These are phyloP conservation scores for Cromileptes altivelis DNA, from an alignment of 2,113 vertebrate species.

Conservation along the genomic window DNA sequence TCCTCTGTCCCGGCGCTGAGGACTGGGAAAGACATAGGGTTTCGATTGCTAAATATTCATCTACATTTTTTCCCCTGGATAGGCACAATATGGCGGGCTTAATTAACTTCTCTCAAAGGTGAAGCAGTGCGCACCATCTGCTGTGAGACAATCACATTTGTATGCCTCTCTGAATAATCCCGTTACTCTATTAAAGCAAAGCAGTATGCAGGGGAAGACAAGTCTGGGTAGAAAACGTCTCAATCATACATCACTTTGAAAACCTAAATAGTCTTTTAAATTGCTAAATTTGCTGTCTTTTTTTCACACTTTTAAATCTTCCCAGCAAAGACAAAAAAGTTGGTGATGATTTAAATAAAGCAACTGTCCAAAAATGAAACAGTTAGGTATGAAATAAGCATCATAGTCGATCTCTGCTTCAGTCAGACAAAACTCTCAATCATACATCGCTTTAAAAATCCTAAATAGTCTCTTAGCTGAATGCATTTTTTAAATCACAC, in stretches of 20 bases:
- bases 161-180: constrained; percentile 98
- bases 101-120: constrained; percentile 99
- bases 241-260: constrained; percentile 81
- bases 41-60: constrained; percentile 99
- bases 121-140: constrained; percentile 99
- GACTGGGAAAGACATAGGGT: constrained; percentile 91
- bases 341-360: no score
- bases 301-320: background rate
- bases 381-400: no score
- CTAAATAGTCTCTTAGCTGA: background rate
- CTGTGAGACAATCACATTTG: constrained; percentile 98
- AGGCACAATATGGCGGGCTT: constrained; percentile 99
- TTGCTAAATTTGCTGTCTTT: background rate
- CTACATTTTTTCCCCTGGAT: constrained; percentile 96
- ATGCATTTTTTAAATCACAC: background rate
- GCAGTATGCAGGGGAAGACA: constrained; percentile 58
- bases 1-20: constrained; percentile 91
- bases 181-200: constrained; percentile 88
- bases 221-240: constrained; percentile 83
- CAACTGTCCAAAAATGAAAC: no score
- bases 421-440: no score
- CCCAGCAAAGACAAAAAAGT: no score
- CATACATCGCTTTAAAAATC: no score
- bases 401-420: no score
- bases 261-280: constrained; percentile 23